These are phyloP conservation scores for Felis chaus DNA, from an alignment of 2,113 vertebrate genomes.

Conservation along the genomic window DNA sequence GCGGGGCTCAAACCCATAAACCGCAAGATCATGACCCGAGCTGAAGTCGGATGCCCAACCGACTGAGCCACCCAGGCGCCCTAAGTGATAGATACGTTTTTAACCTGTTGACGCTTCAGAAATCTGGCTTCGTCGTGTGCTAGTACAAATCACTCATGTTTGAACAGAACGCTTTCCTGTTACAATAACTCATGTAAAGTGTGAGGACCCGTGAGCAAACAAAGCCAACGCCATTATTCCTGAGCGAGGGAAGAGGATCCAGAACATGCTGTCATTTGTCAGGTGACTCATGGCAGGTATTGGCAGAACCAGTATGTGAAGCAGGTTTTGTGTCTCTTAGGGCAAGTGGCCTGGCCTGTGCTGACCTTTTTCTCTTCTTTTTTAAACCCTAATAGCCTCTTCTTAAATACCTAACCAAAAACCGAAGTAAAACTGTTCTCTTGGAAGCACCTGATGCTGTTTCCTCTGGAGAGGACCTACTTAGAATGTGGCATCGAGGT, in stretches of 20 bases:
- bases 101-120: rapidly evolving
- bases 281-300: not conserved
- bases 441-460: not conserved
- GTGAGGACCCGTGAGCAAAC: not conserved
- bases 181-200: not conserved
- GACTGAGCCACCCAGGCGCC: too few relatives aligned
- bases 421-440: not conserved
- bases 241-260: not conserved
- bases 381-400: not conserved
- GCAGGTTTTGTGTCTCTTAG: not conserved
- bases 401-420: not conserved
- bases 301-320: not conserved
- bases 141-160: not conserved
- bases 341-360: not conserved
- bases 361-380: not conserved
- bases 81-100: not conserved
- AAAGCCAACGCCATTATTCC: not conserved
- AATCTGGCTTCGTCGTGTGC: not conserved
- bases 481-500: not conserved
- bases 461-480: not conserved
- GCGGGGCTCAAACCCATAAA: too few relatives aligned
- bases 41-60: too few relatives aligned
- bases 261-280: not conserved
- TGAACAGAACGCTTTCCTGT: not conserved
- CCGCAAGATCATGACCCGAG: too few relatives aligned